These are phyloP conservation scores for Ormyrus rosae DNA, from an alignment of 2,888 invertebrate species.

Conservation along the genomic window DNA sequence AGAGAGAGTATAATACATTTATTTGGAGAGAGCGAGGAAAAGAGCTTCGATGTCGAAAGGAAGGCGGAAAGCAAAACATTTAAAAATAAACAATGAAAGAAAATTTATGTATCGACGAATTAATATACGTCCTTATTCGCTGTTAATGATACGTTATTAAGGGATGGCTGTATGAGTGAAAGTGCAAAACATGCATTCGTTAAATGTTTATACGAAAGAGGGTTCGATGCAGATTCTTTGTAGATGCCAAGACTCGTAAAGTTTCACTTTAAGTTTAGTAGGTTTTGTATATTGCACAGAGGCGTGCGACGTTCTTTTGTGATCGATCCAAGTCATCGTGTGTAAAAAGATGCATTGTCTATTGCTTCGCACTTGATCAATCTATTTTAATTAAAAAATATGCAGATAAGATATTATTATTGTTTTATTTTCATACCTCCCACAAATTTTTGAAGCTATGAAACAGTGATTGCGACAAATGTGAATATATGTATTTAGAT, in stretches of 20 bases:
- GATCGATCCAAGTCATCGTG: conserved; percentile 58
- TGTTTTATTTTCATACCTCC: conserved; percentile 38
- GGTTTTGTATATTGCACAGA: conserved; percentile 59
- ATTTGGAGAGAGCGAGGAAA: conserved; percentile 29
- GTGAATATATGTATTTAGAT: neutral
- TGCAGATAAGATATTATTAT: conserved; percentile 54
- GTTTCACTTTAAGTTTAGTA: conserved; percentile 58
- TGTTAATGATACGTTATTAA: conserved; percentile 55
- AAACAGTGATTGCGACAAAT: neutral
- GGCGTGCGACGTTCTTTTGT: conserved; percentile 59
- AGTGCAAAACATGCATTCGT: conserved; percentile 57
- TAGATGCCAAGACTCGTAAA: conserved; percentile 58
- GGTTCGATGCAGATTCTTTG: conserved; percentile 56
- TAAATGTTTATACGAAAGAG: conserved; percentile 57
- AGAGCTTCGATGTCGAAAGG: conserved; percentile 43
- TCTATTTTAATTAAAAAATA: conserved; percentile 60
- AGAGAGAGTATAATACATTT: conserved; percentile 21
- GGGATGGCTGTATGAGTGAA: conserved; percentile 56
- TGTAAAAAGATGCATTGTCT: conserved; percentile 59
- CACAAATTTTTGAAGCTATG: neutral
- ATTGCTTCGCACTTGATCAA: conserved; percentile 60
- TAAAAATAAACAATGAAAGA: conserved; percentile 44
- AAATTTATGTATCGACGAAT: conserved; percentile 55
- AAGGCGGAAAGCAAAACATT: conserved; percentile 39
- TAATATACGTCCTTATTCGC: conserved; percentile 52